phyloP scores from a whole-genome alignment of 1,140 invertebrate species.

The Drosophila busckii region DNA sequence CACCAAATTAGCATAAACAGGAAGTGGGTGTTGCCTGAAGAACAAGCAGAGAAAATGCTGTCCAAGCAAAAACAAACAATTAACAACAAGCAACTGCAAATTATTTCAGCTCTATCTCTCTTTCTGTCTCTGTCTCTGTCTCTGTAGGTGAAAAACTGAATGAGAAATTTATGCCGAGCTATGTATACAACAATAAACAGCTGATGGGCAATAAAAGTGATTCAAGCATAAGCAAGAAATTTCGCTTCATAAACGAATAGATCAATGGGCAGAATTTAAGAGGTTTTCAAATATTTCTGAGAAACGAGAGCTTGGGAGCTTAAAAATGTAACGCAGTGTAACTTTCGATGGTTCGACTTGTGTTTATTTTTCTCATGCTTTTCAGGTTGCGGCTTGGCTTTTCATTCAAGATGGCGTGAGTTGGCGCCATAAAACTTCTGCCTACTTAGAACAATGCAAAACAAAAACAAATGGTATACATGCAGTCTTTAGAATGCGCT shows the following conservation, averaged over 20 bases:
- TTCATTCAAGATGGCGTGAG: constrained; percentile 54
- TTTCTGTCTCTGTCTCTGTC: no score
- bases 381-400: neutral
- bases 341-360: neutral
- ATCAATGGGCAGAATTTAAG: no score
- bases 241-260: no score
- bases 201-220: no score
- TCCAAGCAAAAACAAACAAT: constrained; percentile 37
- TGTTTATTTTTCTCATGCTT: neutral
- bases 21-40: constrained; percentile 41
- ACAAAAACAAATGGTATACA: constrained; percentile 21
- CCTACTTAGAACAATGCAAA: constrained; percentile 34
- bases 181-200: no score
- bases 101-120: no score
- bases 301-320: no score
- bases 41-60: constrained; percentile 5
- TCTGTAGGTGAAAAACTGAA: no score
- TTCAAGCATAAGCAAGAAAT: no score
- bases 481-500: constrained; percentile 41
- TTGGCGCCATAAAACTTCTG: constrained; percentile 45
- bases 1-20: constrained; percentile 54
- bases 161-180: no score
- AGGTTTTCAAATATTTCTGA: no score
- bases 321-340: no score
- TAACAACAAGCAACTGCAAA: constrained; percentile 23